phyloP scores from a whole-genome alignment of 1,140 invertebrate species.

The Steinernema feltiae region DNA sequence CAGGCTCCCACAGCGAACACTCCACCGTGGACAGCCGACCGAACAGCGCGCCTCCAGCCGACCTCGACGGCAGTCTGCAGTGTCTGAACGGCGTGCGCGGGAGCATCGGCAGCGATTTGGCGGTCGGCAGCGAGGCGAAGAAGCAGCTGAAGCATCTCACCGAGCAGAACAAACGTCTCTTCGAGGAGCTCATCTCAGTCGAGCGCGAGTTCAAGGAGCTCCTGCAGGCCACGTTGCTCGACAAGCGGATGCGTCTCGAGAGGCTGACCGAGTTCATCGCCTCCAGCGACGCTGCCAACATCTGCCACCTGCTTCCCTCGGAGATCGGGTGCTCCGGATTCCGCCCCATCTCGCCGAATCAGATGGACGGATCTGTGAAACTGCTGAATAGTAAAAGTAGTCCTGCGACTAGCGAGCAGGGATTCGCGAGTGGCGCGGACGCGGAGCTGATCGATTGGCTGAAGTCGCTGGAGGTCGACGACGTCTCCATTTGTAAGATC shows the following conservation, averaged over 20 bases:
- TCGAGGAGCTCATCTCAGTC: conserved; percentile 42
- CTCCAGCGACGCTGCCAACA: conserved; percentile 8
- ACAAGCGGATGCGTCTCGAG: conserved; percentile 25
- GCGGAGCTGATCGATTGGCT: conserved; percentile 32
- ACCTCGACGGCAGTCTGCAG: conserved; percentile 27
- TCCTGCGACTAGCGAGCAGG: background rate
- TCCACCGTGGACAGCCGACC: conserved; percentile 16
- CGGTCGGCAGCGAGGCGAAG: background rate
- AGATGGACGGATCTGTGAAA: conserved; percentile 22
- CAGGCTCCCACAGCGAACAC: conserved; percentile 11
- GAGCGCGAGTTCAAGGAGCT: conserved; percentile 43
- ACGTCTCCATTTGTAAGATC: conserved; percentile 62
- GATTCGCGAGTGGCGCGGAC: conserved; percentile 20
- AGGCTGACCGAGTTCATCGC: conserved; percentile 7
- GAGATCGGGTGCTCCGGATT: background rate
- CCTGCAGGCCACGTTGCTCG: conserved; percentile 34
- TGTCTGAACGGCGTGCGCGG: conserved; percentile 41
- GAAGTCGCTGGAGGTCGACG: conserved; percentile 29
- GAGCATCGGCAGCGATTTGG: conserved; percentile 7
- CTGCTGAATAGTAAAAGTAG: background rate
- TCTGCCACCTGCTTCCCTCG: conserved; percentile 16
- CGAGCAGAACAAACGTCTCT: conserved; percentile 28
- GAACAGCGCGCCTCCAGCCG: background rate
- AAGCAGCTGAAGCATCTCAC: conserved; percentile 3
- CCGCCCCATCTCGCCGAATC: background rate